Evolutionary conservation across 1,140 invertebrate species (phyloP).

Genomic region (Drosophila micromelanica): DNA sequence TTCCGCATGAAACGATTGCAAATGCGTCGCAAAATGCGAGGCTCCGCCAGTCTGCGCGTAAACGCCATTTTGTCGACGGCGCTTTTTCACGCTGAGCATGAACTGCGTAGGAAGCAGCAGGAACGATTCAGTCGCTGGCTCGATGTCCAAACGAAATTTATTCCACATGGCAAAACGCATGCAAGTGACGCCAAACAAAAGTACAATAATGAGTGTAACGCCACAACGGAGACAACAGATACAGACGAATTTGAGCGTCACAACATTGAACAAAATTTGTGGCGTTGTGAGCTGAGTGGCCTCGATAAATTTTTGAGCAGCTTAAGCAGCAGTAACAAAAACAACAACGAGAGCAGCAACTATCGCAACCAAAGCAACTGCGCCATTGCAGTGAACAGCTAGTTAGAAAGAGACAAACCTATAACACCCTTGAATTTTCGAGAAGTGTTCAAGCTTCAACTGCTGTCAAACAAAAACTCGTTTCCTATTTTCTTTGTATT

Average conservation of each 20-base stretch:
- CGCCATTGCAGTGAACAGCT: slow-evolving; percentile 66
- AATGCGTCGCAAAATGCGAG: slow-evolving; percentile 81
- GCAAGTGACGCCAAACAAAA: slow-evolving; percentile 49
- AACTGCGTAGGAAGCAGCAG: slow-evolving; percentile 81
- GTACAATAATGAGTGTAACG: slow-evolving; percentile 23
- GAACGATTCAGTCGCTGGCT: slow-evolving; percentile 78
- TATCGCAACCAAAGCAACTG: slow-evolving; percentile 40
- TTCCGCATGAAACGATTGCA: slow-evolving; percentile 80
- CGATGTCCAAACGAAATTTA: slow-evolving; percentile 75
- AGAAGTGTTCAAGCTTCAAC: slow-evolving; percentile 32
- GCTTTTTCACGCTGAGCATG: slow-evolving; percentile 69
- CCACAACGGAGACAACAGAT: slow-evolving; percentile 19
- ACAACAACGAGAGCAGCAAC: slow-evolving; percentile 29
- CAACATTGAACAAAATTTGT: slow-evolving; percentile 72
- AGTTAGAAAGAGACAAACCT: slow-evolving; percentile 58
- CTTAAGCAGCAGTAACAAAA: slow-evolving; percentile 63
- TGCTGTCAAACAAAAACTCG: slow-evolving; percentile 36
- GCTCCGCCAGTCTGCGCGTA: slow-evolving; percentile 71
- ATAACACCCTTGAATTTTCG: slow-evolving; percentile 32
- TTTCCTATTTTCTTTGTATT: slow-evolving; percentile 50
- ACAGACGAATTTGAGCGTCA: slow-evolving; percentile 58
- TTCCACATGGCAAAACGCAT: slow-evolving; percentile 64
- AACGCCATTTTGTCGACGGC: slow-evolving; percentile 82
- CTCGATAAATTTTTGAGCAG: slow-evolving; percentile 81
- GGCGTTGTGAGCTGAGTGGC: slow-evolving; percentile 81